Evolutionary conservation across 2,113 vertebrate genomes (phyloP), one percentile per base, ranked within the genome.

Genomic region (Bambusicola thoracicus): DNA sequence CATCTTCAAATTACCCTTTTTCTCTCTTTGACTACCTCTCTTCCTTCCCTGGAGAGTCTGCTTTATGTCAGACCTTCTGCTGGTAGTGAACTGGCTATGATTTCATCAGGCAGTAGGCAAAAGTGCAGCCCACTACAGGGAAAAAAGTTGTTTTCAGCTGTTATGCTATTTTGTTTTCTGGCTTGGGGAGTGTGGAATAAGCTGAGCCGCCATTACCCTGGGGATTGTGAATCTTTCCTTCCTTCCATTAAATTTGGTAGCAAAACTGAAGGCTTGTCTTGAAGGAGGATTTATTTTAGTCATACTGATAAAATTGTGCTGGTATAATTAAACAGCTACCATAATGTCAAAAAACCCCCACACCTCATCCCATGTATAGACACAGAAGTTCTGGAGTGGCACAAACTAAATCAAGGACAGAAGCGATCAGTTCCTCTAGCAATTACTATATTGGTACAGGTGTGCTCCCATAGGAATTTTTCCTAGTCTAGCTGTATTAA

Each of bases 1-100:
- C 73, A 55, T 79, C 87, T 92, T 95, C 89, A 90, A 81, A 87
- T 91, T 77, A 78, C 32, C 13, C 7, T 34, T 73, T 62, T 77
- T 67, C 22, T 94, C 51, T 59, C 6, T 94, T 89, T 2, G 8
- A 77, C 82, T 81, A 78, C 79, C 40, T 86, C 24, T 91, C 34
- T 67, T 85, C 53, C 79, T 85, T 74, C 73, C 72, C 75, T 70
- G 43, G 75, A 87, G 82, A 85, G 68, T 36, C 27, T 78, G 36
- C 61, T 93, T 94, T 91, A 68, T 91, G 68, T 83, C 90, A 90
- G 85, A 75, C 51, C 65, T 92, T 91, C 85, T 91, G 56, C 68
- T 90, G 73, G 41, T 69, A 68, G 67, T 59, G 85, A 67, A 15
- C 68, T 78, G 65, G 82, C 20, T 94, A 21, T 70, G 85, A 87